These are phyloP conservation scores for Drosophila bocqueti DNA, from an alignment of 1,140 invertebrate species.

Conservation along the genomic window DNA sequence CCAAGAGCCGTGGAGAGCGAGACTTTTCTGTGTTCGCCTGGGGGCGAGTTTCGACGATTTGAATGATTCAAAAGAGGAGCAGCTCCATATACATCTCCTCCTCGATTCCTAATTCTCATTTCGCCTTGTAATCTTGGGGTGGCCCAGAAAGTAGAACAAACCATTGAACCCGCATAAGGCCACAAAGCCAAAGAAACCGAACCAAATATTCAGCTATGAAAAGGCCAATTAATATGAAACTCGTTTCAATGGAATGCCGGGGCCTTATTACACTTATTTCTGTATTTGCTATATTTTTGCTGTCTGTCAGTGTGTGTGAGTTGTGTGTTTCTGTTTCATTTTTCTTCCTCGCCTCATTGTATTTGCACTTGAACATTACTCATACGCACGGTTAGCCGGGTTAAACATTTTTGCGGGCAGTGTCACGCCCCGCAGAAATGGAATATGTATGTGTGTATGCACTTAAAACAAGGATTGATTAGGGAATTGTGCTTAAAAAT, in stretches of 20 bases:
- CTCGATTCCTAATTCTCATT: conserved; percentile 21
- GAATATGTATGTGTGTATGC: not conserved
- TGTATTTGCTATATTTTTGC: conserved; percentile 9
- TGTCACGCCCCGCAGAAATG: conserved; percentile 21
- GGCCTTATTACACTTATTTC: conserved; percentile 71
- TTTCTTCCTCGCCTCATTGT: conserved; percentile 48
- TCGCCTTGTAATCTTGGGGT: conserved; percentile 51
- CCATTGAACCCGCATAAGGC: conserved; percentile 64
- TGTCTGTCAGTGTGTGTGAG: conserved; percentile 9
- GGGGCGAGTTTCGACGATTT: conserved; percentile 55
- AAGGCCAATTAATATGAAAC: conserved; percentile 83
- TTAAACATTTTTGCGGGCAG: conserved; percentile 59
- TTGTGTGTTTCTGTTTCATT: conserved; percentile 10
- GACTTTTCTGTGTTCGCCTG: conserved; percentile 43
- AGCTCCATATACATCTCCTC: conserved; percentile 30
- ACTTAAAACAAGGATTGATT: not conserved
- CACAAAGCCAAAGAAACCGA: conserved; percentile 59
- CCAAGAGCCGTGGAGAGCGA: conserved; percentile 40
- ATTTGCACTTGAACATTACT: conserved; percentile 70
- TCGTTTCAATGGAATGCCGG: conserved; percentile 78
- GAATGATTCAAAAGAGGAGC: conserved; percentile 71
- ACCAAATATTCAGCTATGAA: conserved; percentile 75
- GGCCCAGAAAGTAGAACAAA: conserved; percentile 62
- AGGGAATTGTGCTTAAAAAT: not conserved
- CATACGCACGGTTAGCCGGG: conserved; percentile 70